These are phyloP conservation scores for Drosophila bocki DNA, from an alignment of 1,140 invertebrate species.

Conservation along the genomic window DNA sequence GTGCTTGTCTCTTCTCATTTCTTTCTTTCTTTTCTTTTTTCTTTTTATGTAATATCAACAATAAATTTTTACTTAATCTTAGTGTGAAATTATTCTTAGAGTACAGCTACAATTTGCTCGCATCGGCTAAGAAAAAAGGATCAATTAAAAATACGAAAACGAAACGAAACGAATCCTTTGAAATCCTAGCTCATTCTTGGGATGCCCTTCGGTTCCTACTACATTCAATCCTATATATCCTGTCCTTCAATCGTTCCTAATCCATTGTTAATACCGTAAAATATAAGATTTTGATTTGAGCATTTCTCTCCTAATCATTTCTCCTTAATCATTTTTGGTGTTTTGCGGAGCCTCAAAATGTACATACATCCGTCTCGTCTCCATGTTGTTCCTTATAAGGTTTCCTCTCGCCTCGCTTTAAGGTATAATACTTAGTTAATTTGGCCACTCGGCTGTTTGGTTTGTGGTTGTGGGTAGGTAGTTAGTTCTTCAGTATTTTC, in stretches of 20 bases:
- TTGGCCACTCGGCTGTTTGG: slow-evolving; percentile 74
- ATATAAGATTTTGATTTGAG: slow-evolving; percentile 81
- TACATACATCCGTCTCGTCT: slow-evolving; percentile 64
- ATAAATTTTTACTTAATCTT: slow-evolving; percentile 81
- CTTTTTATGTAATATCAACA: slow-evolving; percentile 79
- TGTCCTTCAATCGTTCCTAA: slow-evolving; percentile 28
- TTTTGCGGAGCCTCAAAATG: slow-evolving; percentile 66
- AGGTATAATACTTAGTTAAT: slow-evolving; percentile 79
- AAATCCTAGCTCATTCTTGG: slow-evolving; percentile 46
- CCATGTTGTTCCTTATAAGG: not conserved
- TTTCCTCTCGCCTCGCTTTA: slow-evolving; percentile 42
- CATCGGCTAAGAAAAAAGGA: slow-evolving; percentile 73
- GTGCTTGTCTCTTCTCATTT: slow-evolving; percentile 22
- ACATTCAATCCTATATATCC: slow-evolving; percentile 15
- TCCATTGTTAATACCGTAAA: slow-evolving; percentile 57
- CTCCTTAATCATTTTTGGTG: slow-evolving; percentile 46
- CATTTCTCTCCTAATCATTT: slow-evolving; percentile 49
- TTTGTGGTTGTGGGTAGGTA: slow-evolving; percentile 72
- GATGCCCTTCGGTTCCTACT: slow-evolving; percentile 13
- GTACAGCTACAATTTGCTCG: slow-evolving; percentile 79
- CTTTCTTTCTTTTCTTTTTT: slow-evolving; percentile 11
- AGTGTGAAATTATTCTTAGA: slow-evolving; percentile 78
- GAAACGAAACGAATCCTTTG: slow-evolving; percentile 44
- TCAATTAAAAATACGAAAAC: slow-evolving; percentile 51
- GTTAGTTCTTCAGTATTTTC: slow-evolving; percentile 65